Base-by-base conservation (phyloP, 1,140 invertebrate species). In the Lethrus apterus region DNA sequence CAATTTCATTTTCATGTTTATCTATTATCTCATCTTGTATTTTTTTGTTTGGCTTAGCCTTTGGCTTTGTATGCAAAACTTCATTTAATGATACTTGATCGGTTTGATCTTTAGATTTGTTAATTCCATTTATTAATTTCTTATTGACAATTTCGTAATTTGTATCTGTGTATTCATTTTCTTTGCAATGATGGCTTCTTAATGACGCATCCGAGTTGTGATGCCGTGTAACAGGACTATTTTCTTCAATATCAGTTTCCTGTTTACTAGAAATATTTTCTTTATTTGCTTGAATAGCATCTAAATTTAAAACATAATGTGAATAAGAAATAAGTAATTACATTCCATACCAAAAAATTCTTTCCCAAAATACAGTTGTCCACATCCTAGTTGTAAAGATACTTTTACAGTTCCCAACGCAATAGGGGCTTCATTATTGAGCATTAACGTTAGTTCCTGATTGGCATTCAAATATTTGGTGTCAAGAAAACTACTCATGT, bases 281-380 rank as follows among this genome's bases (percentile, higher is more conserved):
- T 35, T 46, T 46, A 46, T 21, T 35, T n/a, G 30, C 34, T 26
- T 29, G 9, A 24, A 46, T 46, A 10, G 32, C 32, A 46, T 46
- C 44, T 46, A 35, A 35, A 46, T 35, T 35, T 30, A 42, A 17
- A 46, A 45, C 4, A 30, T 57, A 1, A 34, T 14, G 17, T 34
- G 2, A 9, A 33, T 11, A 43, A 4, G 17, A 38, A 31, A 3
- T 45, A 49, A 14, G 48, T 14, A 33, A 33, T 48, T 33, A 53
- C 49, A 20, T 64, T 58, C n/a, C n/a, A n/a, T 60, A 72, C 70
- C 67, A 46, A 73, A 48, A 55, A 71, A 72, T 54, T 74, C 65
- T 57, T 62, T 69, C 20, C 70, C 71, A 58, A 72, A 75, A 51
- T 73, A 68, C 24, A 69, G 56, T 49, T 54, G 59, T 45, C 70